Evolutionary conservation across 2,888 invertebrate genomes (phyloP).

Genomic region (Sturmia bella): DNA sequence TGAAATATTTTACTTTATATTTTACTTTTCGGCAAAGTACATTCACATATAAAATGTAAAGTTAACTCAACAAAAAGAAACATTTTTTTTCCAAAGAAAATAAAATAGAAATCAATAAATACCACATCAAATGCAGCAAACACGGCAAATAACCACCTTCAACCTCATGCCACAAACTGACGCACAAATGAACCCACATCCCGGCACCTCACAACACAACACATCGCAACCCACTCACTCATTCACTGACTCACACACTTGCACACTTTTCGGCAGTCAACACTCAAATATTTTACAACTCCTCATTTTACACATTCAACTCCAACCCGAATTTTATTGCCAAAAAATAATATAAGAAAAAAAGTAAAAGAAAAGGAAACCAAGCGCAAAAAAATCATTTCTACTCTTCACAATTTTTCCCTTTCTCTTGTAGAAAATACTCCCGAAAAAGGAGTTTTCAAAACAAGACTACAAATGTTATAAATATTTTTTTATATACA

Average conservation of each 20-base stretch:
- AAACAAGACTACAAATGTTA: neutral
- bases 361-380: slow-evolving; percentile 57
- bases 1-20: slow-evolving; percentile 25
- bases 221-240: neutral
- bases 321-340: slow-evolving; percentile 50
- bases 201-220: slow-evolving; percentile 3
- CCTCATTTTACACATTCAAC: slow-evolving; percentile 34
- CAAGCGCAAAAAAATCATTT: slow-evolving; percentile 41
- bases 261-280: slow-evolving; percentile 37
- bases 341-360: slow-evolving; percentile 45
- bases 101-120: slow-evolving; percentile 70
- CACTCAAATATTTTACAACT: slow-evolving; percentile 18
- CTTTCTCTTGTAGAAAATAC: neutral
- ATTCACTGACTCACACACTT: neutral
- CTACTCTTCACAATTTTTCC: slow-evolving; percentile 10
- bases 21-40: slow-evolving; percentile 26
- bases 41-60: slow-evolving; percentile 3
- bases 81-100: slow-evolving; percentile 61
- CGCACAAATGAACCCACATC: slow-evolving; percentile 42
- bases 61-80: slow-evolving; percentile 9
- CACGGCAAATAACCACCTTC: slow-evolving; percentile 61
- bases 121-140: slow-evolving; percentile 68
- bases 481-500: no score
- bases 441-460: slow-evolving; percentile 33
- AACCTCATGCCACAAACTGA: slow-evolving; percentile 47